These are phyloP conservation scores for Camelus bactrianus DNA, from an alignment of 2,113 vertebrate species.

Conservation along the genomic window DNA sequence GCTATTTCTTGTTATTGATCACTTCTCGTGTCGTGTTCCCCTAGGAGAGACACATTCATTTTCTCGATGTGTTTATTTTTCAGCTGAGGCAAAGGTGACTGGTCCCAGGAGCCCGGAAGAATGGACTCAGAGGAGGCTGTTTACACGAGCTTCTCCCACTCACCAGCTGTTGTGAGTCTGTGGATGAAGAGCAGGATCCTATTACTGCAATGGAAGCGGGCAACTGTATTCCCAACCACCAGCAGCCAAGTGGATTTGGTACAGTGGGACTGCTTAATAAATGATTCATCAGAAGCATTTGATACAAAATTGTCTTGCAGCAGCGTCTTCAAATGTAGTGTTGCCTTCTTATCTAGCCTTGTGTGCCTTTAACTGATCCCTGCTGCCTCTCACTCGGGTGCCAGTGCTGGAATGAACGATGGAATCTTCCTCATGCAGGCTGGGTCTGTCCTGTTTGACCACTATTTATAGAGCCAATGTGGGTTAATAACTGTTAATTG, in stretches of 20 bases:
- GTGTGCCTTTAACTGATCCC: background rate
- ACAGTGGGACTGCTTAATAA: constrained; percentile 62
- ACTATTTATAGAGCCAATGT: constrained; percentile 66
- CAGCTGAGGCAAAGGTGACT: constrained; percentile 80
- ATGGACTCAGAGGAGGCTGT: constrained; percentile 66
- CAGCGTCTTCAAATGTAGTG: background rate
- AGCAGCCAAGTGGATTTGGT: constrained; percentile 63
- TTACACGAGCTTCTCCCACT: constrained; percentile 53
- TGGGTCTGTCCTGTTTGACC: constrained; percentile 5
- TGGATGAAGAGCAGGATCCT: constrained; percentile 51
- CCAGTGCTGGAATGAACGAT: background rate
- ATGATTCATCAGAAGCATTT: constrained; percentile 68
- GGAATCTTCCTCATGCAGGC: constrained; percentile 25
- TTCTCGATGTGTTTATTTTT: constrained; percentile 75
- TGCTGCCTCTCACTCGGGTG: background rate
- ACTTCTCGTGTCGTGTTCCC: constrained; percentile 38
- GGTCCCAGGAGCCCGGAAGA: constrained; percentile 61
- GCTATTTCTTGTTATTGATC: constrained; percentile 53
- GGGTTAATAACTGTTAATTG: constrained; percentile 64
- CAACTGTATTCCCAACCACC: background rate
- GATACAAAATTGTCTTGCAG: constrained; percentile 56
- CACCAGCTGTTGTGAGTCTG: constrained; percentile 71
- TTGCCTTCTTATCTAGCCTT: constrained; percentile 48
- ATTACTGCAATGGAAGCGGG: constrained; percentile 58
- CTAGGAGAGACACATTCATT: constrained; percentile 69